Percentiles rank a stretch among this genome's conserved stretches.
Evolutionary conservation across 2,113 vertebrate species (phyloP).

Genomic region (Zingel zingel): DNA sequence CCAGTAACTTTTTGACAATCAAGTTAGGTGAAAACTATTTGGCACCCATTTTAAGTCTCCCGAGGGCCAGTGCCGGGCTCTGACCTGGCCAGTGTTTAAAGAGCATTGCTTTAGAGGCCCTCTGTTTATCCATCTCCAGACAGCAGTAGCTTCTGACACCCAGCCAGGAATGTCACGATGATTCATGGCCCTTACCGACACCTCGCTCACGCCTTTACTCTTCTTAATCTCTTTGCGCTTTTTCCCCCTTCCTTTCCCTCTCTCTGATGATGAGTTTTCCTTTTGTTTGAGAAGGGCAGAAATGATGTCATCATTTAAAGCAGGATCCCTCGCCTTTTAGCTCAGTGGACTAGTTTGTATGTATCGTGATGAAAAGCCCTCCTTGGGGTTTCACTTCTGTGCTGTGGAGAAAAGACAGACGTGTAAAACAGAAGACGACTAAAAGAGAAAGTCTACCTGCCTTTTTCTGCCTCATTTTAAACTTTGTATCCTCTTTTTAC

Average conservation of each 20-base stretch:
- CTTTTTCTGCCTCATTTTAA: conserved; percentile 28
- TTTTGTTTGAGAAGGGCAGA: conserved; percentile 77
- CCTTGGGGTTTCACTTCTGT: conserved; percentile 35
- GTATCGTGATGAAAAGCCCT: conserved; percentile 62
- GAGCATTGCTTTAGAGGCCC: conserved; percentile 56
- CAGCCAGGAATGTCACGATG: conserved; percentile 75
- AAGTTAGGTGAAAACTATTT: conserved; percentile 20
- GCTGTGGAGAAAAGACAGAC: conserved; percentile 37
- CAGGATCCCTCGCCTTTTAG: conserved; percentile 43
- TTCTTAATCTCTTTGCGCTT: conserved; percentile 72
- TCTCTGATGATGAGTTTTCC: conserved; percentile 75
- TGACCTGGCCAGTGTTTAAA: conserved; percentile 64
- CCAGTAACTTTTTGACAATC: conserved; percentile 26
- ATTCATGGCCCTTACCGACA: conserved; percentile 77
- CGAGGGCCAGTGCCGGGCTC: conserved; percentile 23
- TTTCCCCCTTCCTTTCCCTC: conserved; percentile 34
- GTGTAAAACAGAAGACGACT: conserved; percentile 19
- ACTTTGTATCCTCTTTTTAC: conserved; percentile 13
- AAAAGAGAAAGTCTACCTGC: conserved; percentile 31
- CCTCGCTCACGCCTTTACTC: conserved; percentile 74
- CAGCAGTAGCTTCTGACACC: conserved; percentile 67
- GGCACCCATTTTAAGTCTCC: conserved; percentile 42
- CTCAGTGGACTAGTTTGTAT: conserved; percentile 29
- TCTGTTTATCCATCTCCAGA: conserved; percentile 70
- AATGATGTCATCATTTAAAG: conserved; percentile 78